phyloP scores from a whole-genome alignment of 2,797 vertebrate genomes.

The Alectoris magna region DNA sequence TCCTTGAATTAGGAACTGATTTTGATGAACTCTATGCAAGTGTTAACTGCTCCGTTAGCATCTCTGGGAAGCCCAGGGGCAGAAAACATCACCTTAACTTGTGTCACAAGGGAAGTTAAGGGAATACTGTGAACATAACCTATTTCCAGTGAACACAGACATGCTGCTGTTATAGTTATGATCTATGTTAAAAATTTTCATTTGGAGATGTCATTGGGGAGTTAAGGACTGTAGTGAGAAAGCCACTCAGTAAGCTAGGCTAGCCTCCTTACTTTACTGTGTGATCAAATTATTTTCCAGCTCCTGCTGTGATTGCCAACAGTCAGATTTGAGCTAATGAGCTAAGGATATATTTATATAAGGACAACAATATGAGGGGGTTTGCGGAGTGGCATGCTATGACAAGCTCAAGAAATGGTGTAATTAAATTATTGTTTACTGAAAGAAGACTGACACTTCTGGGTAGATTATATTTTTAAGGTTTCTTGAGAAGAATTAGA shows the following conservation, averaged over 20 bases:
- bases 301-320: conserved; percentile 59
- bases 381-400: neutral
- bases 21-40: neutral
- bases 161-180: conserved; percentile 36
- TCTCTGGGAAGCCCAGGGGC: neutral
- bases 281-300: conserved; percentile 54
- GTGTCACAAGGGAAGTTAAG: neutral
- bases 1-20: neutral
- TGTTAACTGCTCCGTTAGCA: conserved; percentile 27
- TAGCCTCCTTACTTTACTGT: neutral
- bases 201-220: conserved; percentile 21
- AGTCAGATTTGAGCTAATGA: conserved; percentile 53
- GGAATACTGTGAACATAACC: neutral
- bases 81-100: neutral
- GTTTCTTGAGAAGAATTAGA: neutral
- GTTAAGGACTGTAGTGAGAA: conserved; percentile 16
- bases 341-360: conserved; percentile 53
- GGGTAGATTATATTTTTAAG: conserved; percentile 13
- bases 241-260: neutral
- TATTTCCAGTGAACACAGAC: neutral
- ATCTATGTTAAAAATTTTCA: neutral
- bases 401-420: conserved; percentile 37
- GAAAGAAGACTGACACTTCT: conserved; percentile 33
- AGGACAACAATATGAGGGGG: conserved; percentile 30
- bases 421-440: conserved; percentile 65